Base-by-base conservation (phyloP, 2,888 invertebrate genomes). In the Mystacides longicornis region DNA sequence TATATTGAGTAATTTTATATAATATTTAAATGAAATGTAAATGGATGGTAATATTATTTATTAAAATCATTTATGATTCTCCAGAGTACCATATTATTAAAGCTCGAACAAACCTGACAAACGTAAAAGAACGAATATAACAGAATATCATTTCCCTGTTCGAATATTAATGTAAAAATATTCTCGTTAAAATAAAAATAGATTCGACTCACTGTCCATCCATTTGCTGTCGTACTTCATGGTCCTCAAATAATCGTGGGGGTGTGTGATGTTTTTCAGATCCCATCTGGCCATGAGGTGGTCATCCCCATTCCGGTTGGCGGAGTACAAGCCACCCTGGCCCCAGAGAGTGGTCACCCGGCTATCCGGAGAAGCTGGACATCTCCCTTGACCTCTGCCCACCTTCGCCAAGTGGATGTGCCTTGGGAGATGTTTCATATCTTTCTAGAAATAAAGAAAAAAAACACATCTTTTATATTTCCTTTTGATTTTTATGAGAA, bases 211-310 rank as follows among this genome's bases (percentile, higher is more conserved):
- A 61, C 61, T 49, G 46, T 61, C 59, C 48, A 61, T 49, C 61
- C 61, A 61, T 31, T 57, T 56, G 1, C 59, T 61, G 51, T 61
- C 57, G 43, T 61, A 57, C 45, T 55, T 59, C 22, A 59, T 43
- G 7, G 61, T 61, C 45, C 61, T 57, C n/a, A 56, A 43, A 31
- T 61, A 61, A 16, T 51, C 49, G 9, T 50, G 54, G 9, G 46
- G 27, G 3, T 52, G 46, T 1, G 55, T 53, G 16, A 22, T 19
- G 31, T 58, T 58, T 20, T 31, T 14, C 9, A 61, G 45, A 21
- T 61, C 59, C 61, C 61, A 61, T 2, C 61, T 52, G 20, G 55
- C 55, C 22, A 57, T 45, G 14, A 61, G 53, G 19, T 55, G 55
- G 48, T 61, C 61, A 4, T 21, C 49, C 11, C 47, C 53, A 5